These are phyloP conservation scores for Caerostris darwini DNA, from an alignment of 1,140 invertebrate species.

Conservation along the genomic window DNA sequence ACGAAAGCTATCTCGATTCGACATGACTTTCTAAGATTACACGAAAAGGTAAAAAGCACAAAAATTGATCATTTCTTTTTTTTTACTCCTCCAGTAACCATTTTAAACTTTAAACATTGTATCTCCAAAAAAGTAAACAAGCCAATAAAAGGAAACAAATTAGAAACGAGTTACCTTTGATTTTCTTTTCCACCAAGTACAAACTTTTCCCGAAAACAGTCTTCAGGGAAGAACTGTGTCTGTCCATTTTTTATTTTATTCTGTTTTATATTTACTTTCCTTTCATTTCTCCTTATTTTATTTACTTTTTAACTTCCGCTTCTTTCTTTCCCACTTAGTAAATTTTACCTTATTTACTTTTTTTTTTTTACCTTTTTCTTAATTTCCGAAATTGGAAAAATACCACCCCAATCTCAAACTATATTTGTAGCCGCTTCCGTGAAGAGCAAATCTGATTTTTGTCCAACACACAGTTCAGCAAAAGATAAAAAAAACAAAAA, in stretches of 20 bases:
- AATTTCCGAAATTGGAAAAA: constrained; percentile 63
- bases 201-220: neutral
- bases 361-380: constrained; percentile 37
- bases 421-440: constrained; percentile 3
- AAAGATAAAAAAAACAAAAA: neutral
- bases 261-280: neutral
- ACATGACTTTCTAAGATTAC: too few species aligned
- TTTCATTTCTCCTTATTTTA: neutral
- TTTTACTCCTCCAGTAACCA: neutral
- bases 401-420: constrained; percentile 32
- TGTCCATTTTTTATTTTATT: neutral
- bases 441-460: constrained; percentile 50
- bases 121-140: neutral
- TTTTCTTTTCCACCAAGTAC: neutral
- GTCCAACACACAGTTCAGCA: neutral
- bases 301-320: neutral
- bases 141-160: neutral
- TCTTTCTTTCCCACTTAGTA: constrained; percentile 32
- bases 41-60: too few species aligned
- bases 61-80: too few species aligned
- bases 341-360: neutral
- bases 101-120: neutral
- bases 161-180: constrained; percentile 8
- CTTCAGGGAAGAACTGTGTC: neutral
- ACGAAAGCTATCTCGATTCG: too few species aligned